Percentiles rank a stretch among this genome's conserved stretches.
Evolutionary conservation across 2,113 vertebrate genomes (phyloP).

Genomic region (Muscicapa adusta): DNA sequence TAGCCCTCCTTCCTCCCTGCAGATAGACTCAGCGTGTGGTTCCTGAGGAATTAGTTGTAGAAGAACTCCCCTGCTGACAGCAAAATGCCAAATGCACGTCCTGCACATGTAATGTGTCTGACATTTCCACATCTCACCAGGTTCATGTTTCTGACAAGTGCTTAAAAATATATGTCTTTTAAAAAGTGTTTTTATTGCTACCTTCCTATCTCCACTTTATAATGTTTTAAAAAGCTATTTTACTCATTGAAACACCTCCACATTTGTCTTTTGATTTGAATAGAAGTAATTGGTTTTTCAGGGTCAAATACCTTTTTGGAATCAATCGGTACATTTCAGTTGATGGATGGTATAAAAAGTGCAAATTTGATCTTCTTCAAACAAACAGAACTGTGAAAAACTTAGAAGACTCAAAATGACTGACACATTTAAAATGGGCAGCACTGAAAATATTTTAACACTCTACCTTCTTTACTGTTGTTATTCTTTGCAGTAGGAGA

Average conservation of each 20-base stretch:
- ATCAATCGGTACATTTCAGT: slow-evolving; percentile 39
- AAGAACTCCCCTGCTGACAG: slow-evolving; percentile 76
- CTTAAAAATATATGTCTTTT: slow-evolving; percentile 58
- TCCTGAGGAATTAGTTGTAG: slow-evolving; percentile 75
- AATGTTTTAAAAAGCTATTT: slow-evolving; percentile 37
- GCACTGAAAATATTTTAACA: slow-evolving; percentile 22
- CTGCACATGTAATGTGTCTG: slow-evolving; percentile 75
- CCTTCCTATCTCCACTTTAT: not conserved
- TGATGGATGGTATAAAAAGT: slow-evolving; percentile 60
- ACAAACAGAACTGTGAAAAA: slow-evolving; percentile 52
- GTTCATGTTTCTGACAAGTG: slow-evolving; percentile 71
- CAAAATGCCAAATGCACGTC: slow-evolving; percentile 77
- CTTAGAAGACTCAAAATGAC: slow-evolving; percentile 41
- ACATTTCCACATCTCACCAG: slow-evolving; percentile 79
- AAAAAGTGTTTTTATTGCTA: slow-evolving; percentile 23
- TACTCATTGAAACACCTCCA: slow-evolving; percentile 37
- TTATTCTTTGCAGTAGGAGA: not conserved
- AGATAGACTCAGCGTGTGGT: slow-evolving; percentile 73
- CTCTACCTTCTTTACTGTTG: slow-evolving; percentile 16
- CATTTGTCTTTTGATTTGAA: slow-evolving; percentile 59
- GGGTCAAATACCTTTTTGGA: slow-evolving; percentile 59
- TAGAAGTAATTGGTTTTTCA: slow-evolving; percentile 63
- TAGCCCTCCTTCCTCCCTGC: slow-evolving; percentile 61
- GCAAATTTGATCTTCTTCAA: slow-evolving; percentile 57
- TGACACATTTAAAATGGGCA: slow-evolving; percentile 34